Evolutionary conservation across 92 coral and sea anemone species (phyloP), one percentile per base, ranked within the genome.

Genomic region (Epizoanthus stellaris): DNA sequence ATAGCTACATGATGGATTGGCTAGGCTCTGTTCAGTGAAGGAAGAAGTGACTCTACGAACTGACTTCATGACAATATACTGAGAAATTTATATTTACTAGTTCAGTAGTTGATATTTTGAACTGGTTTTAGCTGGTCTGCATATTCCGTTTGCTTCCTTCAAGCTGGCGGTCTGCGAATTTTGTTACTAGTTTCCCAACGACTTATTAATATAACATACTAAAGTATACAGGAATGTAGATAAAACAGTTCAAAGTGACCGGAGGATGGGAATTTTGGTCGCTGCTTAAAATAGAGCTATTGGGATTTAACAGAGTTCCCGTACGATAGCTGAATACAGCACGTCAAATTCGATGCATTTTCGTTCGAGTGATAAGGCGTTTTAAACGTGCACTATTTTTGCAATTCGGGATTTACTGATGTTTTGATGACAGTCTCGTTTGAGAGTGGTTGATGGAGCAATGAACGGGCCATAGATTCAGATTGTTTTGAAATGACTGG

Each of bases 401-500:
- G 89, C 75, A 67, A 39, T 20, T 76, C 25, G 56, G 40, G 40
- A 75, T 38, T 45, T 79, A 30, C 17, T 85, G 88, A 63, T 69
- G 73, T 72, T 67, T 63, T 79, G 85, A 77, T 54, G 65, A 67
- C 56, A 36, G 43, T 42, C 17, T 42, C 77, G 58, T 85, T 84
- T 81, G 88, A 47, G 47, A 52, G 30, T 74, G 45, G 77, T 64
- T 43, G 68, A 30, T 65, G 53, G 57, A 80, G 83, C 79, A 81
- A 82, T 59, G 76, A 87, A 65, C 52, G 59, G 73, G 61, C 70
- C 53, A 59, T 43, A 64, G 64, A 77, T 89, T 85, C 30, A 64
- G 64, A 77, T 89, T 85, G 89, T 91, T 88, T 85, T 62, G 80
- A 56, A 77, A 71, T 70, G 59, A 80, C 90, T 80, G 88, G 91